Conservation (phyloP, 2,888 invertebrate species). For the Spisula solida region DNA sequence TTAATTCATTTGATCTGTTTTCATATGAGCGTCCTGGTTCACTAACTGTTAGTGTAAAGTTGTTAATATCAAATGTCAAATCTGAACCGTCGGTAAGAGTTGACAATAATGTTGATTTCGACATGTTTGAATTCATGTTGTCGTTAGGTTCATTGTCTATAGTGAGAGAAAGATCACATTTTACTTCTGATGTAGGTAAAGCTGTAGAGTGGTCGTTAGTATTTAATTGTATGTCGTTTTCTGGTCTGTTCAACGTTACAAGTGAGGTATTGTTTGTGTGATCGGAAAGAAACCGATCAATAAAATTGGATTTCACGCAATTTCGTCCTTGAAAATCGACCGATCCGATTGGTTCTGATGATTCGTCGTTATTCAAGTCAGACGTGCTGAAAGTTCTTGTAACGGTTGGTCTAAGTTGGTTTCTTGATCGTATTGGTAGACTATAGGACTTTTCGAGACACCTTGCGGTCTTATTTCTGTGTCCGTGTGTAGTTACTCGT, state of each 20-base stretch:
- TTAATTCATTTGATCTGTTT: not conserved
- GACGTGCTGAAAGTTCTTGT: not conserved
- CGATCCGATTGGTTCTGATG: not conserved
- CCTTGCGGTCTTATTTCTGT: not conserved
- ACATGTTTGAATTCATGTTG: not conserved
- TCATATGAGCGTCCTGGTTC: not conserved
- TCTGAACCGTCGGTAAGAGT: not conserved
- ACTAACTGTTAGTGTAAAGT: not conserved
- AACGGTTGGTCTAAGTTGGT: not conserved
- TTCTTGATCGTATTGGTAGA: slow-evolving; percentile 25
- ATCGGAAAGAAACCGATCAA: slow-evolving; percentile 20
- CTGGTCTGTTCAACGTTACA: not conserved
- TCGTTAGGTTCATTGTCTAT: slow-evolving; percentile 27
- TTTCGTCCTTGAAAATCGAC: not conserved
- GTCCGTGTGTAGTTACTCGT: not conserved
- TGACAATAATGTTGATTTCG: not conserved
- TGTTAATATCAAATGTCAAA: not conserved
- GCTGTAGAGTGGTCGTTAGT: not conserved
- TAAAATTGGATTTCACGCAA: not conserved
- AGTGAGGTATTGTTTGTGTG: not conserved
- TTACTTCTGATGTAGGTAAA: not conserved
- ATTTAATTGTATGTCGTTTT: not conserved
- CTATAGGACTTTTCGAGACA: slow-evolving; percentile 32
- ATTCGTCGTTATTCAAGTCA: not conserved
- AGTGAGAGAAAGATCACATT: slow-evolving; percentile 36